Base-by-base conservation (phyloP, 92 coral and sea anemone species). In the Micromussa lordhowensis region DNA sequence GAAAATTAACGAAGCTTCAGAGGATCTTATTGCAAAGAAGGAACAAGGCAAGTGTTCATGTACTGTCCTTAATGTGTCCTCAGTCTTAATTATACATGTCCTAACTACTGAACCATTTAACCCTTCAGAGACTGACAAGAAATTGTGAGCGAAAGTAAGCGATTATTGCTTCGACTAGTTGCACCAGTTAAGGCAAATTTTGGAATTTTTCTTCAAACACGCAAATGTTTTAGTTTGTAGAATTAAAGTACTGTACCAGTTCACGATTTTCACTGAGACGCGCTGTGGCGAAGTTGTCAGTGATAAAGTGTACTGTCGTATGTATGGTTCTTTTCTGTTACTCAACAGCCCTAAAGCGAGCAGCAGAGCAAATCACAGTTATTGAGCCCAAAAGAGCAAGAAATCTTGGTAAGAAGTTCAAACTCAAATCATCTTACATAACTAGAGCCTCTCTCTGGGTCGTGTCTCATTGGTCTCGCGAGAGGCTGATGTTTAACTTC, bases 371-470 rank as follows among this genome's bases (percentile, higher is more conserved):
- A 86, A 97, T 97, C 77, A 94, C 94, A 16, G 90, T 97, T 16
- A 88, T 97, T 38, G 98, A 97, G n/a, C 90, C 97, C 4, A 97
- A 97, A 69, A 88, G 99, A 61, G 99, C 99, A 51, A 94, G 99
- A 77, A 97, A 97, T 82, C 94, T 97, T 22, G 99, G 99, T 97
- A 91, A 74, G 96, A 32, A 55, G 26, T 48, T 59, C 15, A 35
- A 28, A 44, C 51, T 44, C 51, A 40, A 6, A 10, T 44, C 51
- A 40, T 40, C 22, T 14, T 26, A 4, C 19, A 28, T 63, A 24
- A 24, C 69, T 1, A 9, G 69, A n/a, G 30, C 69, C n/a, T 1
- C 26, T n/a, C 30, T 44, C 51, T 44, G 11, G 51, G 51, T 44
- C 13, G 51, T 44, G 51, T 44, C 51, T 44, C 51, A 44, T 44